These are phyloP conservation scores for Parotia lawesii DNA, from an alignment of 2,113 vertebrate genomes.

Conservation along the genomic window DNA sequence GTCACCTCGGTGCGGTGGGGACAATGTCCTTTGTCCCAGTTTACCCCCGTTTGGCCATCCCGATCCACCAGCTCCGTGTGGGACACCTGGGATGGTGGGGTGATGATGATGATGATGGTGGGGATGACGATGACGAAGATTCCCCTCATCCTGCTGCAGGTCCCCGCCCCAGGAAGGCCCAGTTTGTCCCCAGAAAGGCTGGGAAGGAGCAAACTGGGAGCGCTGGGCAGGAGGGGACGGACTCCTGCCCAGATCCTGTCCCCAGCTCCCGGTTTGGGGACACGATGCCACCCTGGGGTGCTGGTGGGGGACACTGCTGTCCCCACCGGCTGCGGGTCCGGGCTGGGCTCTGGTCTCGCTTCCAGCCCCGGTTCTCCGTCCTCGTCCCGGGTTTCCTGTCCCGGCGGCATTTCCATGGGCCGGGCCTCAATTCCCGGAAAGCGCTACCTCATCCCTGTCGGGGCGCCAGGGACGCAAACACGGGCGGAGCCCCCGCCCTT, in stretches of 20 bases:
- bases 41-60: not conserved
- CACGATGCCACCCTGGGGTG: fast-evolving
- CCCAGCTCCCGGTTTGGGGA: fast-evolving
- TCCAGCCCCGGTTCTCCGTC: not conserved
- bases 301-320: fast-evolving
- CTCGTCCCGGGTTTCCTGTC: slow-evolving; percentile 2
- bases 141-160: fast-evolving
- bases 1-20: not conserved
- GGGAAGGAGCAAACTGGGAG: not conserved
- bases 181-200: not conserved
- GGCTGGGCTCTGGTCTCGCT: not conserved
- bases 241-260: not conserved
- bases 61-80: fast-evolving
- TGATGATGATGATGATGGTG: not conserved
- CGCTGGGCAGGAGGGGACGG: not conserved
- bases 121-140: not conserved
- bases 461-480: slow-evolving; percentile 30
- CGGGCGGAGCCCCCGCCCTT: not conserved
- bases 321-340: not conserved
- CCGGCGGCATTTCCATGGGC: slow-evolving; percentile 1
- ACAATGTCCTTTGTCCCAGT: fast-evolving
- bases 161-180: not conserved
- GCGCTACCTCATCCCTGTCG: slow-evolving; percentile 39
- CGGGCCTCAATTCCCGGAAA: slow-evolving; percentile 51
- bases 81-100: fast-evolving